Percentiles rank a stretch among this genome's conserved stretches.
Conservation (phyloP, 2,888 invertebrate genomes). For the Heliconius charithonia region DNA sequence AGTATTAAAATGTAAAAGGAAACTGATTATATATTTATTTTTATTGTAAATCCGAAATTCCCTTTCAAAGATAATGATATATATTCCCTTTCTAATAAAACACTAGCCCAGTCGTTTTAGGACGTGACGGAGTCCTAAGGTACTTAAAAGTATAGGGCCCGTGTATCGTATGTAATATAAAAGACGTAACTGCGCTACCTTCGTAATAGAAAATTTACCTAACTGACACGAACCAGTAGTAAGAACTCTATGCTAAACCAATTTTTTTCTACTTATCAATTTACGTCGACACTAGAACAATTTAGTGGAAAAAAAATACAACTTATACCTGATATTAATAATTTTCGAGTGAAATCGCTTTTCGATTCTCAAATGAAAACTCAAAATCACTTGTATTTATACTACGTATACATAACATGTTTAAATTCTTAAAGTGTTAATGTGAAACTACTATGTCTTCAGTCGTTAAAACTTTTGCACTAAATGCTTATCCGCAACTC, state of each 20-base stretch:
- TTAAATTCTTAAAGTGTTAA: background rate
- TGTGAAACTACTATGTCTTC: background rate
- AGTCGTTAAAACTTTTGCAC: slow-evolving; percentile 1
- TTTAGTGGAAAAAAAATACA: no score
- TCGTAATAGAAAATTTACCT: background rate
- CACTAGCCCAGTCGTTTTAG: background rate
- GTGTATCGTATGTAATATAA: no score
- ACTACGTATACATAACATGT: background rate
- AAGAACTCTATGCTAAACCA: background rate
- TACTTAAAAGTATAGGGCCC: no score
- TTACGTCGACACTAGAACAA: no score
- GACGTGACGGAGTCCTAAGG: no score
- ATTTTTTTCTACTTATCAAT: no score
- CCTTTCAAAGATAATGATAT: background rate
- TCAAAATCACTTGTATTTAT: background rate
- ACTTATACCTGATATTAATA: no score
- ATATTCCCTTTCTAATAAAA: background rate
- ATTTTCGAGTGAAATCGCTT: no score
- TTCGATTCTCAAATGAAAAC: background rate
- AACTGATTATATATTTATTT: no score
- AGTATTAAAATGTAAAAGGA: no score
- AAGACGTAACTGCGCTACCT: background rate
- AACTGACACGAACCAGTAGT: background rate
- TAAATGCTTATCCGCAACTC: slow-evolving; percentile 13
- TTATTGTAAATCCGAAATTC: no score